Evolutionary conservation across 2,888 invertebrate species (phyloP).

Genomic region (Pogonocherus hispidulus): DNA sequence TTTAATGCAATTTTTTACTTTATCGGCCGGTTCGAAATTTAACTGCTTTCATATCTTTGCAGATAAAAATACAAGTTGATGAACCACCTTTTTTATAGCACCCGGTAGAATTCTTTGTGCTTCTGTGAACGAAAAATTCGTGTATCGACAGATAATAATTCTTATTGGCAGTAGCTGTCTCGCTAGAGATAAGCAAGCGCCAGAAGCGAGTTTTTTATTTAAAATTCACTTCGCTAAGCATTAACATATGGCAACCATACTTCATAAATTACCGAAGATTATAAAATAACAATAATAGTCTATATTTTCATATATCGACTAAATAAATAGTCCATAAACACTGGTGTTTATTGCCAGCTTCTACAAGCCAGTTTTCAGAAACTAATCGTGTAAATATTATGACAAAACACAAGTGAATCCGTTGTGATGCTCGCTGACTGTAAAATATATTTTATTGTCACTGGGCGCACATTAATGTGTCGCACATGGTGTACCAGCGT

Average conservation of each 20-base stretch:
- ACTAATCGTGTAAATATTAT: constrained; percentile 72
- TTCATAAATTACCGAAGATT: constrained; percentile 57
- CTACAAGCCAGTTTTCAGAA: constrained; percentile 73
- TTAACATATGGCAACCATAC: constrained; percentile 60
- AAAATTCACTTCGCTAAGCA: constrained; percentile 25
- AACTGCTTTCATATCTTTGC: no score
- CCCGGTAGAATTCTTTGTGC: no score
- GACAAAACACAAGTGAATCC: constrained; percentile 51
- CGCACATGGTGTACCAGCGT: constrained; percentile 2
- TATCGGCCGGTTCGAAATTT: no score
- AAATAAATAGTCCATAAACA: constrained; percentile 75
- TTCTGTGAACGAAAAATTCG: no score
- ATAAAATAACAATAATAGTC: constrained; percentile 59
- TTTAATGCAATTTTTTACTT: no score
- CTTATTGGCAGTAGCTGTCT: neutral
- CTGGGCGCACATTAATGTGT: constrained; percentile 52
- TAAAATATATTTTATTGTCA: constrained; percentile 62
- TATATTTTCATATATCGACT: constrained; percentile 67
- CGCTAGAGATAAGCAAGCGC: constrained; percentile 2
- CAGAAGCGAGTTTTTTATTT: constrained; percentile 26
- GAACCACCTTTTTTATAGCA: no score
- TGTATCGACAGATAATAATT: no score
- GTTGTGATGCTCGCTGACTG: constrained; percentile 58
- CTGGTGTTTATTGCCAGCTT: constrained; percentile 71
- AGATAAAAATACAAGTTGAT: no score